Evolutionary conservation across 2,888 invertebrate species (phyloP), one percentile per base, ranked within the genome.

Genomic region (Hoplodrina blanda): DNA sequence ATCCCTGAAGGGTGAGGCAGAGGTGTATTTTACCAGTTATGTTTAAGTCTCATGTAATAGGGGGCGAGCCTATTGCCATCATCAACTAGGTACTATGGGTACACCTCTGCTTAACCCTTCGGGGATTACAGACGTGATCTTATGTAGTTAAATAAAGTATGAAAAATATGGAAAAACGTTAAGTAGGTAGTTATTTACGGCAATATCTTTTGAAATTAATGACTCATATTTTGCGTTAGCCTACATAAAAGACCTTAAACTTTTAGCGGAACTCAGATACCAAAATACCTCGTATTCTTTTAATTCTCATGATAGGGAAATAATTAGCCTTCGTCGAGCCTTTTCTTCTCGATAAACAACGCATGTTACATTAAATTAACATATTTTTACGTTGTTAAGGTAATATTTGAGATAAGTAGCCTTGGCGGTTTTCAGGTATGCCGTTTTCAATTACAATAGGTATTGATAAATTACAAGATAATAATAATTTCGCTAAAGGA

Each of bases 211-310:
- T 4, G 20, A 30, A 55, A 49, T n/a, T 17, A 55, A 49, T 72
- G 20, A 71, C 20, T 71, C 72, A 71, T 33, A 7, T 13, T 49
- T 55, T 44, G 11, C 20, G 20, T 10, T 17, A 13, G 11, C 41
- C 11, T 1, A 1, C 13, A 11, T 41, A 30, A 44, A 44, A 50
- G 25, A 30, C 52, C 25, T 52, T 46, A 19, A 49, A 20, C 2
- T 20, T 64, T 56, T 59, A 15, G 41, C 57, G 41, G 49, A 60
- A 73, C 41, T 4, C 1, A 20, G 11, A 62, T 19, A 69, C 13
- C 17, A 30, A 55, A 73, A 46, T 33, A 49, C 69, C 20, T 56
- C 52, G 20, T 20, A 46, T 57, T 75, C 0, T n/a, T 57, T 59
- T 30, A 50, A 37, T 30, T 25, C 11, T 49, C n/a, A 37, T 8